These are phyloP conservation scores for Sinhomidia bicolor DNA, from an alignment of 2,888 invertebrate genomes.

Conservation along the genomic window DNA sequence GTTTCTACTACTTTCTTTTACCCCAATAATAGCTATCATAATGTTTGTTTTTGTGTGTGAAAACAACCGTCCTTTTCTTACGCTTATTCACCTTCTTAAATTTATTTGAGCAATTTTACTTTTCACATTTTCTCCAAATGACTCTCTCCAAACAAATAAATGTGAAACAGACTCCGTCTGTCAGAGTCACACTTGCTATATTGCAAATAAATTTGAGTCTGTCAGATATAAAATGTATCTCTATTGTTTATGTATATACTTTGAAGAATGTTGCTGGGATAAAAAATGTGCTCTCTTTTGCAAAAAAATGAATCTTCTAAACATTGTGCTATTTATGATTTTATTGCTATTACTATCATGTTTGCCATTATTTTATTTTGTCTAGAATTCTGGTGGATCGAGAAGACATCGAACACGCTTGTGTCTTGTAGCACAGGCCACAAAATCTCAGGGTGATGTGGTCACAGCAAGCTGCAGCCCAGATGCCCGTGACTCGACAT, in stretches of 20 bases:
- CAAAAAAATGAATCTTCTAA: too few species aligned
- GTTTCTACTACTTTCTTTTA: constrained; percentile 84
- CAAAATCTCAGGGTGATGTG: constrained; percentile 79
- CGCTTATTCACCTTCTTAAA: constrained; percentile 23
- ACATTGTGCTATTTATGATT: too few species aligned
- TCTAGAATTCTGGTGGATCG: constrained; percentile 68
- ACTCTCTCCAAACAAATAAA: constrained; percentile 17
- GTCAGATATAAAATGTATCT: too few species aligned
- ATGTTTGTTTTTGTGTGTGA: constrained; percentile 37
- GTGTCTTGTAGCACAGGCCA: constrained; percentile 81
- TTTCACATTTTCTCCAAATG: constrained; percentile 30
- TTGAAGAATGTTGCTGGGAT: too few species aligned
- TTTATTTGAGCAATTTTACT: constrained; percentile 23
- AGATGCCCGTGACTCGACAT: constrained; percentile 95
- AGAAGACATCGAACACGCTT: constrained; percentile 78
- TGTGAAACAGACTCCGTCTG: too few species aligned
- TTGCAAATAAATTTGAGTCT: too few species aligned
- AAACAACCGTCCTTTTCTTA: neutral
- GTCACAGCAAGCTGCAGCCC: constrained; percentile 96
- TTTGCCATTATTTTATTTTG: neutral
- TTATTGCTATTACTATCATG: neutral
- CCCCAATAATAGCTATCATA: neutral
- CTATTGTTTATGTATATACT: too few species aligned
- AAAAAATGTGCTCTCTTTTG: too few species aligned
- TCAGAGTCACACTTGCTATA: too few species aligned